These are phyloP conservation scores for Papilio gigon DNA, from an alignment of 2,888 invertebrate species.

Conservation along the genomic window DNA sequence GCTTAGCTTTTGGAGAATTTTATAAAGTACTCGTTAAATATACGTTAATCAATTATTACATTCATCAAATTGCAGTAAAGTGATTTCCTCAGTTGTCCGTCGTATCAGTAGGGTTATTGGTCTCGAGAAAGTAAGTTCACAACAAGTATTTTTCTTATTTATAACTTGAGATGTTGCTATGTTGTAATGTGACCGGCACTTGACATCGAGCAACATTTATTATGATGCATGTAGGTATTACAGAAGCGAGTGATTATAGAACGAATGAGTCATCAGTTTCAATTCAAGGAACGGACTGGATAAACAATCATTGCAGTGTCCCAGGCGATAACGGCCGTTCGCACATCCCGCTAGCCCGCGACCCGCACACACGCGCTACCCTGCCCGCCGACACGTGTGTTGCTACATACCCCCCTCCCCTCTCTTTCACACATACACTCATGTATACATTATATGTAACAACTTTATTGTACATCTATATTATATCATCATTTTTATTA, in stretches of 20 bases:
- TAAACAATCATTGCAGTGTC: constrained; percentile 82
- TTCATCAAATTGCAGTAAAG: neutral
- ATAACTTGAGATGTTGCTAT: constrained; percentile 22
- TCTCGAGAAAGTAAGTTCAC: neutral
- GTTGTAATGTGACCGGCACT: constrained; percentile 12
- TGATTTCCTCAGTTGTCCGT: neutral
- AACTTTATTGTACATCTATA: constrained; percentile 3
- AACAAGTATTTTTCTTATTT: constrained; percentile 14
- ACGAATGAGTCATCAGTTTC: constrained; percentile 77
- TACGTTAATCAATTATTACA: neutral
- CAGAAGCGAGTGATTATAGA: constrained; percentile 64
- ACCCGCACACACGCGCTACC: constrained; percentile 55
- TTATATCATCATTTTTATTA: neutral
- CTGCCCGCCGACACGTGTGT: constrained; percentile 55
- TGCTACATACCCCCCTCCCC: constrained; percentile 27
- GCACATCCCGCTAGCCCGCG: constrained; percentile 73
- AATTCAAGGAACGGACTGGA: constrained; percentile 81
- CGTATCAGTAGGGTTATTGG: constrained; percentile 1
- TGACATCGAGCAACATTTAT: constrained; percentile 37
- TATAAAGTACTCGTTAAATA: neutral
- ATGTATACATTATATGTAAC: neutral
- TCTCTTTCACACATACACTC: neutral
- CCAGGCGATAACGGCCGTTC: constrained; percentile 78
- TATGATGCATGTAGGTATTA: constrained; percentile 50
- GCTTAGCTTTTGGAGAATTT: neutral